These are phyloP conservation scores for Pyrrhura leucotis DNA, from an alignment of 2,797 vertebrate species.

Conservation along the genomic window DNA sequence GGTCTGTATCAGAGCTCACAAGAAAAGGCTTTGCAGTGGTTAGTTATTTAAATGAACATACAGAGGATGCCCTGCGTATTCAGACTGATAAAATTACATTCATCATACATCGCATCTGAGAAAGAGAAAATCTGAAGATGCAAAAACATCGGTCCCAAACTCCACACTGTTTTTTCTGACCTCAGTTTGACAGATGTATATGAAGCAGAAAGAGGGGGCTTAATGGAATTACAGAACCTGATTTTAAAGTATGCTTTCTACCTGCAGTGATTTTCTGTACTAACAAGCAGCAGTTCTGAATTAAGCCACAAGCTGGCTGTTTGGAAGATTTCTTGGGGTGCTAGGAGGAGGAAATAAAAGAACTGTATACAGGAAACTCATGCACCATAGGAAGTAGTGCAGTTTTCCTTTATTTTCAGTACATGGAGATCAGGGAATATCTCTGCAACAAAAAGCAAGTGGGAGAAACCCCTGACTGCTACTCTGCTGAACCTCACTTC, in stretches of 20 bases:
- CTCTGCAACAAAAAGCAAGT: background rate
- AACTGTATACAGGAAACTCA: background rate
- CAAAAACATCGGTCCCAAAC: background rate
- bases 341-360: background rate
- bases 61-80: background rate
- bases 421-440: background rate
- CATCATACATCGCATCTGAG: background rate
- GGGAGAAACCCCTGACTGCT: background rate
- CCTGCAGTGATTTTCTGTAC: background rate
- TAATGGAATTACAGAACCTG: background rate
- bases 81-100: background rate
- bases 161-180: background rate
- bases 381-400: background rate
- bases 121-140: background rate
- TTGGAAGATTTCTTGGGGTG: background rate
- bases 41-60: background rate
- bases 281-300: background rate
- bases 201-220: background rate
- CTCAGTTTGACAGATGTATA: background rate
- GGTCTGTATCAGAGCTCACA: background rate
- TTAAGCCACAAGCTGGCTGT: background rate
- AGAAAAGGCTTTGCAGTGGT: background rate
- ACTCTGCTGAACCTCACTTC: background rate
- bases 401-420: background rate
- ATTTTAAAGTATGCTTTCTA: background rate